phyloP scores from a whole-genome alignment of 2,888 invertebrate species.

The Subacronicta megacephala region DNA sequence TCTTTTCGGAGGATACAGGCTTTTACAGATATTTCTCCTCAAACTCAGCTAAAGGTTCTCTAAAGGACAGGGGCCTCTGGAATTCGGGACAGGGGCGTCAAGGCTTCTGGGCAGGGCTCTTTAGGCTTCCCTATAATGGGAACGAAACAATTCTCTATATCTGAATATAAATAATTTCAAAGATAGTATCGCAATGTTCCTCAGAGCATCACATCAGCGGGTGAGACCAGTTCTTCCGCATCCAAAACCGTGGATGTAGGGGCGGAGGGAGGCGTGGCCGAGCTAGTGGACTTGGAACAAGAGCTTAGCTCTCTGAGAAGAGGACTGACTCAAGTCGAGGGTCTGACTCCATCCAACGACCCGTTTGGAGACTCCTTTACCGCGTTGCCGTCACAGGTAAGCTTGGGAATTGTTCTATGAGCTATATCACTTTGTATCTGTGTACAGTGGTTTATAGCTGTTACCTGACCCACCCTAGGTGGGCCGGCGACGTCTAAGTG shows the following conservation, averaged over 20 bases:
- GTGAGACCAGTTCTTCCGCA: constrained; percentile 65
- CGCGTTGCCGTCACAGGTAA: constrained; percentile 73
- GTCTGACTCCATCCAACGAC: constrained; percentile 92
- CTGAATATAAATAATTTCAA: constrained; percentile 41
- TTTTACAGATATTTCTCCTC: too few relatives aligned
- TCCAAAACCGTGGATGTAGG: constrained; percentile 68
- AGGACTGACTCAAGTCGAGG: constrained; percentile 96
- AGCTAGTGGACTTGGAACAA: constrained; percentile 96
- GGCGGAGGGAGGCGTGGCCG: constrained; percentile 92
- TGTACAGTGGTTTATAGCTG: too few relatives aligned
- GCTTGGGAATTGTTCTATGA: constrained; percentile 6
- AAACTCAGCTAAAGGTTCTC: too few relatives aligned
- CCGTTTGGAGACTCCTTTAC: constrained; percentile 86
- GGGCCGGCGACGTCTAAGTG: too few relatives aligned
- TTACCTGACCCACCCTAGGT: too few relatives aligned
- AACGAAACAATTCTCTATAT: constrained; percentile 26
- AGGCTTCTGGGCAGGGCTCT: too few relatives aligned
- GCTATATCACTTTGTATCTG: too few relatives aligned
- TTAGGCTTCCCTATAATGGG: background rate
- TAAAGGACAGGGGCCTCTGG: too few relatives aligned
- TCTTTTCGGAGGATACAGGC: too few relatives aligned
- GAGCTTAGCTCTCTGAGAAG: constrained; percentile 96
- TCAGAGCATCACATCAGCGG: constrained; percentile 70
- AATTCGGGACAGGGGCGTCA: too few relatives aligned
- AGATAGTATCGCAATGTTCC: constrained; percentile 46